phyloP scores from a whole-genome alignment of 1,140 invertebrate genomes.

The Drosophila equinoxialis region DNA sequence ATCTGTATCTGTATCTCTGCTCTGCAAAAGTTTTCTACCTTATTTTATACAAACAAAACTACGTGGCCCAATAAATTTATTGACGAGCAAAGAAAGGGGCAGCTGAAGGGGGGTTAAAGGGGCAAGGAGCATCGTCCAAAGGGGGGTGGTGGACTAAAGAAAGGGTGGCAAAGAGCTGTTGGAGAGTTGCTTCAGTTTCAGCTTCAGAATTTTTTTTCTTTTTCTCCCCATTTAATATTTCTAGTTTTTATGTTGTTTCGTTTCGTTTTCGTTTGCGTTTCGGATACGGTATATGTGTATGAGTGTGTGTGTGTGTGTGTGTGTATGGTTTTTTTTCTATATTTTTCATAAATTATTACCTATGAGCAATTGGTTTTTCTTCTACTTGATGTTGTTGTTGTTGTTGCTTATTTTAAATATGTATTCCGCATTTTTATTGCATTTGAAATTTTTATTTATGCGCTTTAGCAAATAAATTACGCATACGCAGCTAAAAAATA shows the following conservation, averaged over 20 bases:
- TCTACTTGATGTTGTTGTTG: conserved; percentile 1
- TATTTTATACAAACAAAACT: conserved; percentile 61
- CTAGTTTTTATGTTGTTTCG: conserved; percentile 14
- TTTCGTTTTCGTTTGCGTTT: conserved; percentile 10
- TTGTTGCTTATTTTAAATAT: conserved; percentile 49
- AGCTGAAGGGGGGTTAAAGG: conserved; percentile 8
- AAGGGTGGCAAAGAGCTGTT: not conserved
- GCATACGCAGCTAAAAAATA: conserved; percentile 50
- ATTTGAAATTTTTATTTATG: conserved; percentile 75
- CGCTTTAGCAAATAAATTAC: conserved; percentile 75
- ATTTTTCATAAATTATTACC: conserved; percentile 79
- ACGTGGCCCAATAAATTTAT: conserved; percentile 70
- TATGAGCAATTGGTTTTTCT: conserved; percentile 70
- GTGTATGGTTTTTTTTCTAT: conserved; percentile 35
- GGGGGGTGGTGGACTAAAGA: not conserved
- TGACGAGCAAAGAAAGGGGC: conserved; percentile 18
- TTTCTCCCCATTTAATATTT: conserved; percentile 4
- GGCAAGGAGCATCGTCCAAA: not conserved
- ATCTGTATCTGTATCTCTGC: conserved; percentile 42
- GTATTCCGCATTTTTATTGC: conserved; percentile 72
- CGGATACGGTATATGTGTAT: conserved; percentile 25
- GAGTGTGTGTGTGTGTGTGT: conserved; percentile 7
- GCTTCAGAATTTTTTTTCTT: not conserved
- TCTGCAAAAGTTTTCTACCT: conserved; percentile 63
- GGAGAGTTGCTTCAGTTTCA: not conserved